Percentiles rank a stretch among this genome's conserved stretches.
Conservation (phyloP, 2,113 vertebrate genomes). For the Leucoraja erinaceus region DNA sequence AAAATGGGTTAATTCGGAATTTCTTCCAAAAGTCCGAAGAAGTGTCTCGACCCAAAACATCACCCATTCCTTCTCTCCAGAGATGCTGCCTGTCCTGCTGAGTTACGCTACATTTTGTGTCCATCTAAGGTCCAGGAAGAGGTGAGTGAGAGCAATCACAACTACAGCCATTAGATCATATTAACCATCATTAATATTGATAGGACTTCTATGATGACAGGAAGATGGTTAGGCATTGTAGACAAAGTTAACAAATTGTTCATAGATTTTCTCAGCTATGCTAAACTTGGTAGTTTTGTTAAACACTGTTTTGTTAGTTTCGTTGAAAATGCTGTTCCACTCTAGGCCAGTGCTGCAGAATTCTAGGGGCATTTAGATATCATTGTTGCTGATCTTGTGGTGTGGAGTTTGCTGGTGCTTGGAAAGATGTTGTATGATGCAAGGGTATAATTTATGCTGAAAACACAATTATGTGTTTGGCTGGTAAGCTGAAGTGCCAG, state of each 20-base stretch:
- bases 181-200: not conserved
- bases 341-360: not conserved
- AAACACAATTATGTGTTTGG: not conserved
- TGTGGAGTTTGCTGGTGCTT: too few species aligned
- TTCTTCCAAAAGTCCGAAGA: too few species aligned
- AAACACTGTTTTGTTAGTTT: too few species aligned
- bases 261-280: not conserved
- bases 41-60: too few species aligned
- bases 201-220: too few species aligned
- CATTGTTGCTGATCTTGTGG: not conserved
- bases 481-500: not conserved
- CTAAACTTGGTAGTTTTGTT: not conserved
- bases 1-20: too few species aligned
- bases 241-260: not conserved
- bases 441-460: not conserved
- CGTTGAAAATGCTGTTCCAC: not conserved
- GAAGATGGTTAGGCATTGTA: not conserved
- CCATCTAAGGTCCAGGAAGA: not conserved
- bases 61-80: too few species aligned
- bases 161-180: not conserved
- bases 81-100: too few species aligned
- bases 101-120: too few species aligned
- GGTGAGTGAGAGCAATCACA: not conserved
- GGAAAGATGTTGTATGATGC: too few species aligned
- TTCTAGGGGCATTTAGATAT: not conserved